Evolutionary conservation across 2,888 invertebrate species (phyloP).

Genomic region (Amphimallon solstitiale): DNA sequence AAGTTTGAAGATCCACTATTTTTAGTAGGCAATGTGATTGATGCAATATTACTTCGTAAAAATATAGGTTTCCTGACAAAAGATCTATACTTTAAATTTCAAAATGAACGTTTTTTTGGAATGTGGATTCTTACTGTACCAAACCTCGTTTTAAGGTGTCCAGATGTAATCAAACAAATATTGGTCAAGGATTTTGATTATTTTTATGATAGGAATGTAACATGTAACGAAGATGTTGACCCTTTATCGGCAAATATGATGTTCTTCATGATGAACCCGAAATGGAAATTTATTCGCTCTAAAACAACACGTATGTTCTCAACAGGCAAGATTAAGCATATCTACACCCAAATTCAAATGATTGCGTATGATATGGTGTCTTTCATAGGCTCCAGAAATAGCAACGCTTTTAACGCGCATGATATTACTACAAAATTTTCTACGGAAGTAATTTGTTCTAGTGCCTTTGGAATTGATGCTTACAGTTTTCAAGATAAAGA

Average conservation of each 20-base stretch:
- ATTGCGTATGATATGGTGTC: neutral
- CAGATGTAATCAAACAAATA: conserved; percentile 63
- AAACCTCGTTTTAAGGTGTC: conserved; percentile 62
- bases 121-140: conserved; percentile 65
- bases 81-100: conserved; percentile 52
- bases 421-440: conserved; percentile 56
- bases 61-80: conserved; percentile 52
- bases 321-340: neutral
- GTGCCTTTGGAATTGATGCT: conserved; percentile 60
- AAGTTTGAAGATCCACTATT: conserved; percentile 58
- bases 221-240: conserved; percentile 59
- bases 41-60: conserved; percentile 50
- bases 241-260: conserved; percentile 61
- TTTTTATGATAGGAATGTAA: conserved; percentile 64
- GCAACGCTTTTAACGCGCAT: conserved; percentile 41
- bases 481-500: conserved; percentile 55
- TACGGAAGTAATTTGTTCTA: conserved; percentile 60
- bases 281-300: conserved; percentile 66
- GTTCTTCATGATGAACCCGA: conserved; percentile 63
- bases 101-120: conserved; percentile 60
- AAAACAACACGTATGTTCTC: conserved; percentile 67
- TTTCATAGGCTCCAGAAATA: conserved; percentile 2
- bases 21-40: conserved; percentile 62
- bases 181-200: conserved; percentile 64
- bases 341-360: neutral